Evolutionary conservation across 2,113 vertebrate genomes (phyloP), one percentile per base, ranked within the genome.

Genomic region (Rhinichthys klamathensis): DNA sequence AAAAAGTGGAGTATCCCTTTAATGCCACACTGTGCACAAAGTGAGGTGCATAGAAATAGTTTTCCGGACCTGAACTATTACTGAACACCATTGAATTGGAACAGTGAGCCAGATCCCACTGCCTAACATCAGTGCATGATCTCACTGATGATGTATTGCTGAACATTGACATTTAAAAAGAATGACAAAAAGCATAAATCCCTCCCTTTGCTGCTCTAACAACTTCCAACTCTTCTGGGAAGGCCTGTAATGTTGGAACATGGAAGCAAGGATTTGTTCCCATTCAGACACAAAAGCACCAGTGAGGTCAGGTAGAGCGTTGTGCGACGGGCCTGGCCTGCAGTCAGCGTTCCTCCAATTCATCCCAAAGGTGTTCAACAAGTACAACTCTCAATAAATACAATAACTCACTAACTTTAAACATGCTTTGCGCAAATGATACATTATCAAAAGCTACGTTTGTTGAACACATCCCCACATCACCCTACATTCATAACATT

Each of bases 361-460:
- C 25, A 4, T 75, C n/a, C n/a, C 73, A 30, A 69, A 30, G 16
- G 15, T 69, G 65, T 69, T 69, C 65, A 69, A 69, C 65, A 69
- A 51, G 11, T 3, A 32, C 46, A 76, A 18, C 72, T 32, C 25
- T 49, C 46, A 76, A 32, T 75, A 75, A 51, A 75, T 30, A 76
- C 73, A 21, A 76, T 54, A 30, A 51, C 73, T 54, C 46, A 54
- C 73, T 54, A 76, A 76, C 73, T 54, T 76, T 76, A 76, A 76
- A 30, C 73, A 54, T 3, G 44, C 30, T 51, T 51, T 54, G 46
- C 2, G 25, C 27, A 11, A 23, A 32, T 10, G 46, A 76, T 32
- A 51, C 18, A 21, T 32, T 12, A 49, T 65, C 35, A 21, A 30
- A 65, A 27, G n/a, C 38, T 30, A 6, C 1, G 13, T 49, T 44